A percentile compares a stretch with the other conserved stretches of the same genome.
Conservation (phyloP, 1,140 invertebrate genomes). For the Dendroctonus valens region DNA sequence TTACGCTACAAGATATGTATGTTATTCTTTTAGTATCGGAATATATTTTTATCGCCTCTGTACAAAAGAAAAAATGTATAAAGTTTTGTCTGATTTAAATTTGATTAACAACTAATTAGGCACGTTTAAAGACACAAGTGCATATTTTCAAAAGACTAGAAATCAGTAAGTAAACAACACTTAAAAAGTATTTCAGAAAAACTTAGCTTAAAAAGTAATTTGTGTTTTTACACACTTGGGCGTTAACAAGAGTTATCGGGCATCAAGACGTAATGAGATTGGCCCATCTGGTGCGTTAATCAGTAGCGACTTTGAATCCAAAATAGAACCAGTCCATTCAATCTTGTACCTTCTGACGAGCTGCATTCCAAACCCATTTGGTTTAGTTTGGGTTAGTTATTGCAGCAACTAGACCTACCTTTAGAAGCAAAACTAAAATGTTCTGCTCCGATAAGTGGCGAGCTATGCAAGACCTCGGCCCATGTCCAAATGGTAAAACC, state of each 20-base stretch:
- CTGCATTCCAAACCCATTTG: slow-evolving; percentile 50
- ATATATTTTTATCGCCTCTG: no score
- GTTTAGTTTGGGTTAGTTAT: not conserved
- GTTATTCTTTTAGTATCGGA: no score
- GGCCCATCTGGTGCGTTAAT: slow-evolving; percentile 80
- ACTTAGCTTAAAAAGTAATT: no score
- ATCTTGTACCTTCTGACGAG: slow-evolving; percentile 66
- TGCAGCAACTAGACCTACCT: slow-evolving; percentile 45
- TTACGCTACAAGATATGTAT: no score
- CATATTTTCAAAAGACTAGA: no score
- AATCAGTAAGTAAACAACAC: no score
- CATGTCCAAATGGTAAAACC: slow-evolving; percentile 85
- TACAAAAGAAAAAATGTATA: no score
- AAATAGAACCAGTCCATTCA: slow-evolving; percentile 61
- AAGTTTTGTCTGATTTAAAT: no score
- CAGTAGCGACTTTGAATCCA: slow-evolving; percentile 66
- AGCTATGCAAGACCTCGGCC: slow-evolving; percentile 83
- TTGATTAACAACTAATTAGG: no score
- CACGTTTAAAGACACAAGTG: no score
- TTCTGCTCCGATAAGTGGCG: slow-evolving; percentile 86
- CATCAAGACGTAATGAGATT: slow-evolving; percentile 59
- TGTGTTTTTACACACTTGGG: no score
- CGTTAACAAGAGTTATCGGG: slow-evolving; percentile 6
- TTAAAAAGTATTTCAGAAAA: no score
- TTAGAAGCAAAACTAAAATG: slow-evolving; percentile 73